Evolutionary conservation across 2,888 invertebrate genomes (phyloP).

Genomic region (Limenitis camilla): DNA sequence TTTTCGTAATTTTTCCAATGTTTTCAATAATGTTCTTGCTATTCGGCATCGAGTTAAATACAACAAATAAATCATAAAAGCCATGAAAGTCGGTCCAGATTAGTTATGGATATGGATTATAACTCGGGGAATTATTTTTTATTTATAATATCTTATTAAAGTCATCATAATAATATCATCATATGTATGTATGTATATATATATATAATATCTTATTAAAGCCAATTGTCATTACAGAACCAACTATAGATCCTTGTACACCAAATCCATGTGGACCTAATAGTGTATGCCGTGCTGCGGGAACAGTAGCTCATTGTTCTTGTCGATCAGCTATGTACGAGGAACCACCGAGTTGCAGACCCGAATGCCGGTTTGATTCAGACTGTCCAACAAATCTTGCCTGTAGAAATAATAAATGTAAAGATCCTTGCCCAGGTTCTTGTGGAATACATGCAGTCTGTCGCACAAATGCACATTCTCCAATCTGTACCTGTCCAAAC

Average conservation of each 20-base stretch:
- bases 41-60: no score
- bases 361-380: conserved; percentile 82
- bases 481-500: conserved; percentile 82
- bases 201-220: not conserved
- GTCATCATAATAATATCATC: conserved; percentile 3
- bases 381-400: conserved; percentile 78
- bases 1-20: no score
- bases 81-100: no score
- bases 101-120: no score
- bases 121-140: no score
- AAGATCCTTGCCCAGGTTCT: conserved; percentile 83
- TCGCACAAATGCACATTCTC: conserved; percentile 81
- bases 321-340: conserved; percentile 80
- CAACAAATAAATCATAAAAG: no score
- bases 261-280: conserved; percentile 84
- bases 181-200: not conserved
- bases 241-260: conserved; percentile 73
- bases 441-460: conserved; percentile 85
- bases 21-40: no score
- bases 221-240: conserved; percentile 32
- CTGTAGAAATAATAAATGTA: conserved; percentile 79
- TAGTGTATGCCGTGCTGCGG: conserved; percentile 79
- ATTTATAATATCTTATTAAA: not conserved
- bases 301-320: conserved; percentile 79
- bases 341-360: conserved; percentile 83